Evolutionary conservation across 2,797 vertebrate genomes (phyloP).

Genomic region (Neoniphon sammara): DNA sequence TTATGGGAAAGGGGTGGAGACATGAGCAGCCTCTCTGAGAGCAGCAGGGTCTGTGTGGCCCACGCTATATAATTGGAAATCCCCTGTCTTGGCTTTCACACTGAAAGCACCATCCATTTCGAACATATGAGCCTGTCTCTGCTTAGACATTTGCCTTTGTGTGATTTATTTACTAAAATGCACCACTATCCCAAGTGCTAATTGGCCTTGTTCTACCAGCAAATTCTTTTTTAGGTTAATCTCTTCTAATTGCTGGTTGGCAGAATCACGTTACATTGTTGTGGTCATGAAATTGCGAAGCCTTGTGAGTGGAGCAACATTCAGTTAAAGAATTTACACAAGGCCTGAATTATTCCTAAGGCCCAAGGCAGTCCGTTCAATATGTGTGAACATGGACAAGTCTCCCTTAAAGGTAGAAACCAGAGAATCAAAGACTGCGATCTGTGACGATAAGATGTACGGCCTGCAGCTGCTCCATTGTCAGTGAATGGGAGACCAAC

Average conservation of each 20-base stretch:
- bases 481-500: background rate
- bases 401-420: background rate
- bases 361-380: background rate
- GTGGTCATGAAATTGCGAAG: slow-evolving; percentile 33
- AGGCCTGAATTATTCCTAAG: background rate
- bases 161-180: slow-evolving; percentile 6
- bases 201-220: slow-evolving; percentile 27
- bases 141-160: background rate
- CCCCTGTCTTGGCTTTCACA: slow-evolving; percentile 3
- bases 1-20: background rate
- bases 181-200: slow-evolving; percentile 38
- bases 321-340: background rate
- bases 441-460: background rate
- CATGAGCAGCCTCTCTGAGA: background rate
- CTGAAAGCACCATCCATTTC: slow-evolving; percentile 8
- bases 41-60: background rate
- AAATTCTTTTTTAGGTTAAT: slow-evolving; percentile 69
- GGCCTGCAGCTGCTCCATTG: background rate
- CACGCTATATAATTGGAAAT: background rate
- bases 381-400: slow-evolving; percentile 4
- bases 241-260: slow-evolving; percentile 49
- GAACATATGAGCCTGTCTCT: background rate
- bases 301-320: slow-evolving; percentile 54
- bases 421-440: background rate
- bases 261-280: slow-evolving; percentile 46